A percentile compares a stretch with the other conserved stretches of the same genome.
Evolutionary conservation across 1,140 invertebrate species (phyloP).

Genomic region (Pteromalus puparum): DNA sequence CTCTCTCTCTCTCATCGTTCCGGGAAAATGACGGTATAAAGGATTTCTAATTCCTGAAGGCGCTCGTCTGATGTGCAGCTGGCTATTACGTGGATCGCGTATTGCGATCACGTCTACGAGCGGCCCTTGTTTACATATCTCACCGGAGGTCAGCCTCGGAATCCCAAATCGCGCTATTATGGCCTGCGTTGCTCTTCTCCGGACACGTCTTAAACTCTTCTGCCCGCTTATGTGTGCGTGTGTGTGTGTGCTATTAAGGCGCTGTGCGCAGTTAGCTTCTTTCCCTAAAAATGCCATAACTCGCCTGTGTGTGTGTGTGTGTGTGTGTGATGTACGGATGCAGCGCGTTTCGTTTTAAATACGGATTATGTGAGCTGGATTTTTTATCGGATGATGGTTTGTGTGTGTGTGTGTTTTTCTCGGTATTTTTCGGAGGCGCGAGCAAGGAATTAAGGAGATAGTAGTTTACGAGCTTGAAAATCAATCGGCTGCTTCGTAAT

Average conservation of each 20-base stretch:
- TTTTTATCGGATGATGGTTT: not conserved
- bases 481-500: no score
- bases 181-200: slow-evolving; percentile 24
- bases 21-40: slow-evolving; percentile 56
- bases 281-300: slow-evolving; percentile 47
- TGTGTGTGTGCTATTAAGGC: slow-evolving; percentile 1
- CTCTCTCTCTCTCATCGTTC: slow-evolving; percentile 57
- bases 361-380: slow-evolving; percentile 10
- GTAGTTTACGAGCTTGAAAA: no score
- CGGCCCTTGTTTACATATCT: slow-evolving; percentile 70
- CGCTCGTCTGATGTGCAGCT: slow-evolving; percentile 22
- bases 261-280: not conserved
- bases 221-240: no score
- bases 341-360: slow-evolving; percentile 17
- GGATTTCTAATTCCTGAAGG: slow-evolving; percentile 38
- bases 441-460: no score
- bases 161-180: slow-evolving; percentile 62
- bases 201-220: slow-evolving; percentile 42
- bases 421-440: no score
- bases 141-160: slow-evolving; percentile 58
- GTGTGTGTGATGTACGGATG: no score
- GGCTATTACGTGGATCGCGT: slow-evolving; percentile 58
- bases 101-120: slow-evolving; percentile 68
- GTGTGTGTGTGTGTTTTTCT: no score
- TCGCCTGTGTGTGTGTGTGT: not conserved